Evolutionary conservation across 2,888 invertebrate genomes (phyloP), one percentile per base, ranked within the genome.

Genomic region (Pharmacophagus antenor): DNA sequence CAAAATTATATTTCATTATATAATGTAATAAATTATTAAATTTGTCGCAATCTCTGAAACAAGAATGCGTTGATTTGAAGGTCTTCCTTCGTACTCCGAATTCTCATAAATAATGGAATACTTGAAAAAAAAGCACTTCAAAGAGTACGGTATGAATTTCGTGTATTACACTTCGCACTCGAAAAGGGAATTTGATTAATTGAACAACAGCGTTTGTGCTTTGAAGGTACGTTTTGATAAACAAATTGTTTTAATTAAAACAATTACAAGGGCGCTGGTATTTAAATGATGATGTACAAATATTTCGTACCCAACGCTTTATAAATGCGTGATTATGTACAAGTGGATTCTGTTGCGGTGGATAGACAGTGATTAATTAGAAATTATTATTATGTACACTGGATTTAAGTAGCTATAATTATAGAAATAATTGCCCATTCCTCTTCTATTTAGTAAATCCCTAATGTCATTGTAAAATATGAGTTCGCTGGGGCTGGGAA

Each of bases 221-320:
- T 22, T 53, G 17, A 53, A 53, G 44, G 53, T 53, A 42, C 27
- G 54, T 25, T 46, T 54, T 54, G 54, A 54, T 44, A 18, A 44
- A 55, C 55, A 55, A 55, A 55, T 55, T 55, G 47, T 25, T 44
- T 25, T 55, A 27, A 55, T 47, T 47, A 55, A 47, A 47, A 55
- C 55, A 55, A 55, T 47, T 47, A 55, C 15, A 27, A 27, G 20
- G 27, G 18, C 31, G 46, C 21, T n/a, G 55, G 55, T 46, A 15
- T 44, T 31, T 21, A 44, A 54, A 27, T 54, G 25, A 46, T 25
- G 20, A 44, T 31, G 27, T 20, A 31, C 31, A 44, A 46, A 18
- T 27, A 12, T 10, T 22, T 21, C 44, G 20, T 10, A 44, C 44
- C 22, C n/a, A 18, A 2, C 10, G 42, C 17, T 18, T 44, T 44